A percentile compares a stretch with the other conserved stretches of the same genome.
Conservation (phyloP, 2,888 invertebrate species). For the Calameuta filiformis region DNA sequence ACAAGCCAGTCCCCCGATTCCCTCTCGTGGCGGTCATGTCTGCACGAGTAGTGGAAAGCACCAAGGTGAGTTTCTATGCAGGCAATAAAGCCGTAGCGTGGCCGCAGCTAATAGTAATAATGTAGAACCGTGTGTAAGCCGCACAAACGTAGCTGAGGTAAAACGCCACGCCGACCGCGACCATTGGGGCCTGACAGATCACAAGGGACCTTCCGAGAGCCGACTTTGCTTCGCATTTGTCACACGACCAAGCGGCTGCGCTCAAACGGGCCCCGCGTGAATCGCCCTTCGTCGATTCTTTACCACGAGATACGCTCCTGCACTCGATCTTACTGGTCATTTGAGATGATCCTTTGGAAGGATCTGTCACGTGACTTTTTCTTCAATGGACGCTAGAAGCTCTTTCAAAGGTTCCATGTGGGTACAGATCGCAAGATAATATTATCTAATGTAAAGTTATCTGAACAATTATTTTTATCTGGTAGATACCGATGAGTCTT, state of each 20-base stretch:
- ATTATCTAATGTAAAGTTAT: no score
- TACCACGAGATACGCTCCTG: neutral
- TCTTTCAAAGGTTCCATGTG: no score
- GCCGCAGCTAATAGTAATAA: constrained; percentile 58
- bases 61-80: constrained; percentile 38
- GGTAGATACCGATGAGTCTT: no score
- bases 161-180: constrained; percentile 30
- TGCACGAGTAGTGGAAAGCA: constrained; percentile 19
- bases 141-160: constrained; percentile 25
- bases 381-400: no score
- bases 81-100: constrained; percentile 55
- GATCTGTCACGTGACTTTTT: no score
- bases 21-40: constrained; percentile 7
- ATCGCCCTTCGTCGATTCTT: neutral
- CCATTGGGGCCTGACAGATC: constrained; percentile 43
- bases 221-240: constrained; percentile 40
- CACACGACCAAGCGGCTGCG: constrained; percentile 32
- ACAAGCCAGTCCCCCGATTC: constrained; percentile 32
- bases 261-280: constrained; percentile 18
- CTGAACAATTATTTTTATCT: no score
- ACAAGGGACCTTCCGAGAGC: constrained; percentile 45
- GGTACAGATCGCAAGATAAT: no score
- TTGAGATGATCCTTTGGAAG: no score
- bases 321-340: neutral
- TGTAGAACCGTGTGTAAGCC: constrained; percentile 46